These are phyloP conservation scores for Phlogophora meticulosa DNA, from an alignment of 2,888 invertebrate species.

Conservation along the genomic window DNA sequence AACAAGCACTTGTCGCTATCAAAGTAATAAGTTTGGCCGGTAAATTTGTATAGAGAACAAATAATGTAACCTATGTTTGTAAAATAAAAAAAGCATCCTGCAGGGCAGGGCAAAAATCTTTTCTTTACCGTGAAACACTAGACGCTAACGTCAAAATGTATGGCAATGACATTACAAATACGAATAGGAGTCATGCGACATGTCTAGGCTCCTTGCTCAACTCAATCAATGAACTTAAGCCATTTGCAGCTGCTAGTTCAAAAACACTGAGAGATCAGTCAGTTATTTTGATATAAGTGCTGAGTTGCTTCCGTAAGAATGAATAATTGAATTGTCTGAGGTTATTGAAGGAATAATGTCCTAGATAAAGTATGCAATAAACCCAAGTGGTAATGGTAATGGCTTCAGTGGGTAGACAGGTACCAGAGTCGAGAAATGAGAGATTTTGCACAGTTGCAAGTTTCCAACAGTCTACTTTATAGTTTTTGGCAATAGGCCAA, in stretches of 20 bases:
- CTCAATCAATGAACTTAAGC: constrained; percentile 5
- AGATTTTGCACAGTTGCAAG: background rate
- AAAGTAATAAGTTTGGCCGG: too few relatives aligned
- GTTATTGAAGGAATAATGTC: background rate
- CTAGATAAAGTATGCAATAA: background rate
- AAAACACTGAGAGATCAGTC: background rate
- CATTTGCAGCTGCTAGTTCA: background rate
- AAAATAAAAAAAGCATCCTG: too few relatives aligned
- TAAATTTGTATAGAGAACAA: too few relatives aligned
- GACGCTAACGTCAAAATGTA: too few relatives aligned
- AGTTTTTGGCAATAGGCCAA: constrained; percentile 1
- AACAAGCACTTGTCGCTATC: too few relatives aligned
- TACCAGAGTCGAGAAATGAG: background rate
- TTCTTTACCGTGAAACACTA: too few relatives aligned
- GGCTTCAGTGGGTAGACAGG: background rate
- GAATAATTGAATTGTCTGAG: background rate
- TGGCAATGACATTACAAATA: too few relatives aligned
- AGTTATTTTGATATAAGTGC: background rate
- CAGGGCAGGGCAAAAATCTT: too few relatives aligned
- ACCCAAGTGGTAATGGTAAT: too few relatives aligned
- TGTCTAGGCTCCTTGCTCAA: background rate
- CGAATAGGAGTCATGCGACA: too few relatives aligned
- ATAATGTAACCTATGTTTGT: too few relatives aligned
- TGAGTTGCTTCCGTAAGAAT: background rate
- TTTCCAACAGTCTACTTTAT: background rate